Conservation (phyloP, 1,140 invertebrate genomes). For the Microplitis mediator region DNA sequence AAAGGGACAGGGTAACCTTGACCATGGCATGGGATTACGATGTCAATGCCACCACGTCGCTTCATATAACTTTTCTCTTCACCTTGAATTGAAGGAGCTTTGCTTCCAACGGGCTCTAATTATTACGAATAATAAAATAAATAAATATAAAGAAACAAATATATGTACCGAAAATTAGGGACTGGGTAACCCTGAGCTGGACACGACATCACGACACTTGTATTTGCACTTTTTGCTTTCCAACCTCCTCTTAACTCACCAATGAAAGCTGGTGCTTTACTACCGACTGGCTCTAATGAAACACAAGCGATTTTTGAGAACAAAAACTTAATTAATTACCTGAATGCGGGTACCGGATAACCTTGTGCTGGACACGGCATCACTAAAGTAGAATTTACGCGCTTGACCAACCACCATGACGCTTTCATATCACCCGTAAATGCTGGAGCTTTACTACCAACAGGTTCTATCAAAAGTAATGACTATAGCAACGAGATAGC, state of each 20-base stretch:
- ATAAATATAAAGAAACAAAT: no score
- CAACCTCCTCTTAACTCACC: constrained; percentile 43
- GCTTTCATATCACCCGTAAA: constrained; percentile 62
- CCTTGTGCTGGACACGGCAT: constrained; percentile 71
- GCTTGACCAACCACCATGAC: constrained; percentile 48
- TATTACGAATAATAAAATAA: constrained; percentile 1
- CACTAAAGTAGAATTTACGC: constrained; percentile 53
- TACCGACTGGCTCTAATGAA: constrained; percentile 55
- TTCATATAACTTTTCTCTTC: constrained; percentile 62
- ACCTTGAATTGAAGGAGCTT: constrained; percentile 71
- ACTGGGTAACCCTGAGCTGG: constrained; percentile 68
- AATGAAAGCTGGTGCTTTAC: constrained; percentile 54
- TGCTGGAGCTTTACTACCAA: constrained; percentile 69
- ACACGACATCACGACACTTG: constrained; percentile 32
- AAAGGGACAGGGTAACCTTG: constrained; percentile 74
- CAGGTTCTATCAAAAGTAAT: constrained; percentile 61
- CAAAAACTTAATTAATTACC: constrained; percentile 43
- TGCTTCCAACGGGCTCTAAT: constrained; percentile 74
- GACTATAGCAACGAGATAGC: neutral
- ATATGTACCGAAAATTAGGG: constrained; percentile 70
- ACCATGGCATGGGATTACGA: constrained; percentile 80
- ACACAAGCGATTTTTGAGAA: neutral
- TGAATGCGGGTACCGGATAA: constrained; percentile 60
- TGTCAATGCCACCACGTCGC: constrained; percentile 61
- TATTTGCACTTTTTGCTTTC: constrained; percentile 38